These are phyloP conservation scores for Nematostella vectensis DNA, from an alignment of 92 coral and sea anemone species.

Conservation along the genomic window DNA sequence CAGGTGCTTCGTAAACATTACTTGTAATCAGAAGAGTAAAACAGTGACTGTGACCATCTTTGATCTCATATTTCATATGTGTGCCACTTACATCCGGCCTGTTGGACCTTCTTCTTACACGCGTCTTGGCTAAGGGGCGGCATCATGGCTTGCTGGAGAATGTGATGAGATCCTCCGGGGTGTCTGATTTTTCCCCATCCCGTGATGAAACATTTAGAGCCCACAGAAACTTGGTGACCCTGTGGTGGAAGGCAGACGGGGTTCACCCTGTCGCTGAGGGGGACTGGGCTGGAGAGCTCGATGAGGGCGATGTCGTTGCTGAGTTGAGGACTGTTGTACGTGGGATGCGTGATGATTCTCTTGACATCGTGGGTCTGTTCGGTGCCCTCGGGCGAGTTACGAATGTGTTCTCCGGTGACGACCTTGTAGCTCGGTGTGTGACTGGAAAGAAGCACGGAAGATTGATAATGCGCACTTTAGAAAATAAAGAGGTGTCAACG, in stretches of 20 bases:
- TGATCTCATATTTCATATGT: too few relatives aligned
- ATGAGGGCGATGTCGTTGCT: constrained; percentile 22
- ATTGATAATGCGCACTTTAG: neutral
- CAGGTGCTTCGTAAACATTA: too few relatives aligned
- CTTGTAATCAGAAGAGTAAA: too few relatives aligned
- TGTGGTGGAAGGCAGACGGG: constrained; percentile 27
- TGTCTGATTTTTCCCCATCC: constrained; percentile 95
- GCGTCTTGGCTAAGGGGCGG: constrained; percentile 55
- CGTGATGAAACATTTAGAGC: constrained; percentile 30
- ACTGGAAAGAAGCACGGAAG: neutral
- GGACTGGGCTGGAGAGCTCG: neutral
- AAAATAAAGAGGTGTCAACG: neutral
- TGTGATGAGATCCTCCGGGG: constrained; percentile 80
- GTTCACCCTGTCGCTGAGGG: constrained; percentile 22
- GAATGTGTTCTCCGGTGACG: constrained; percentile 17
- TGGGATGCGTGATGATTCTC: constrained; percentile 13
- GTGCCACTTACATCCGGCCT: constrained; percentile 1
- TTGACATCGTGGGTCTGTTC: constrained; percentile 13
- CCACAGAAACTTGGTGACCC: constrained; percentile 18
- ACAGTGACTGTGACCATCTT: too few relatives aligned
- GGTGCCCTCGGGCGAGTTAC: constrained; percentile 10
- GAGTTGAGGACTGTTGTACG: constrained; percentile 9
- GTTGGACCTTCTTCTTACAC: constrained; percentile 42
- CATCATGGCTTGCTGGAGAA: constrained; percentile 84
- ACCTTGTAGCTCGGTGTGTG: neutral